Conservation (phyloP, 2,797 vertebrate genomes). For the Acanthis flammea region DNA sequence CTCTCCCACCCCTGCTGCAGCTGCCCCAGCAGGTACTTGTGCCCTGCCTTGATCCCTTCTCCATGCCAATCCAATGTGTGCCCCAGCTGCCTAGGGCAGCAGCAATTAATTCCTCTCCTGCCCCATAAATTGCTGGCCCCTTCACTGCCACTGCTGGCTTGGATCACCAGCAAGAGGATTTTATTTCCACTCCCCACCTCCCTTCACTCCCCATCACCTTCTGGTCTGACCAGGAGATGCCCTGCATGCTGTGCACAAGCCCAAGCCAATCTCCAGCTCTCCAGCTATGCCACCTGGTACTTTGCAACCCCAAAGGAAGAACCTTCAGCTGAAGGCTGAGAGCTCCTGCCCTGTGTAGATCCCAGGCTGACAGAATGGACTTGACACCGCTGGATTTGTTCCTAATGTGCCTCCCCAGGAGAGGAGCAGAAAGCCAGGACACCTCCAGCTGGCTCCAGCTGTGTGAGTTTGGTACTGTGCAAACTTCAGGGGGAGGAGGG, state of each 20-base stretch:
- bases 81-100: not conserved
- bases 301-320: not conserved
- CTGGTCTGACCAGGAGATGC: not conserved
- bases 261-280: not conserved
- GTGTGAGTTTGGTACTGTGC: not conserved
- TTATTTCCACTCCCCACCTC: not conserved
- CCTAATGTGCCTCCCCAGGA: not conserved
- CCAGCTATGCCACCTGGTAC: not conserved
- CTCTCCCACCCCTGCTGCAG: not conserved
- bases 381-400: not conserved
- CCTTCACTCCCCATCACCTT: not conserved
- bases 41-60: not conserved
- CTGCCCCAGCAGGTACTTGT: not conserved
- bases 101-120: not conserved
- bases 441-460: not conserved
- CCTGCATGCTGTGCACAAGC: rapidly evolving
- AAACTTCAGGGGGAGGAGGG: not conserved
- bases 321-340: not conserved
- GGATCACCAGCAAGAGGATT: not conserved
- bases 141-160: not conserved
- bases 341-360: not conserved
- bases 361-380: not conserved
- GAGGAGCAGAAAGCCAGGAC: not conserved
- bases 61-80: not conserved
- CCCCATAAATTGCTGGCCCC: not conserved